These are phyloP conservation scores for Centropristis striata DNA, from an alignment of 2,113 vertebrate genomes.

Conservation along the genomic window DNA sequence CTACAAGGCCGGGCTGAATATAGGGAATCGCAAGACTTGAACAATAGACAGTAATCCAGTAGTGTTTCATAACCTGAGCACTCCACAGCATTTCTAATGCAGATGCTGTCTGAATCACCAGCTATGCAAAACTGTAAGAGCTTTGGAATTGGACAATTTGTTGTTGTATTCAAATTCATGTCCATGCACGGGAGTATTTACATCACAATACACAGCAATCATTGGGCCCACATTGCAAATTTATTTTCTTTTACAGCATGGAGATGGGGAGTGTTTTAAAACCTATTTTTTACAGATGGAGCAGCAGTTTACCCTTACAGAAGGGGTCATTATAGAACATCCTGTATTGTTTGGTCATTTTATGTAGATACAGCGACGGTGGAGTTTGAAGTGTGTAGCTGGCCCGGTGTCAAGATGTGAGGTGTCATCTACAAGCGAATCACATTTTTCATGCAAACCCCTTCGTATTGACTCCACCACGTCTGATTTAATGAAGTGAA, in stretches of 20 bases:
- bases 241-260: neutral
- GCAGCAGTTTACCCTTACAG: conserved; percentile 20
- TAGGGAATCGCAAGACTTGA: conserved; percentile 9
- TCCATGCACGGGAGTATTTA: conserved; percentile 40
- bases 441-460: conserved; percentile 59
- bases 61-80: conserved; percentile 28
- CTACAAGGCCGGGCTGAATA: conserved; percentile 26
- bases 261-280: conserved; percentile 7
- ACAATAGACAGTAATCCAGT: conserved; percentile 54
- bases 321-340: conserved; percentile 37
- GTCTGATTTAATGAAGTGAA: conserved; percentile 77
- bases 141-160: conserved; percentile 65
- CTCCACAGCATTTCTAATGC: conserved; percentile 54
- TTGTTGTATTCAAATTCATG: conserved; percentile 50
- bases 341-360: conserved; percentile 22
- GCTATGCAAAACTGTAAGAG: conserved; percentile 28
- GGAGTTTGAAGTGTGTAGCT: conserved; percentile 17
- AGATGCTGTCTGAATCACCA: conserved; percentile 43
- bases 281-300: conserved; percentile 50
- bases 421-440: conserved; percentile 65
- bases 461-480: conserved; percentile 56
- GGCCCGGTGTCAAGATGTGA: conserved; percentile 48
- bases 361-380: neutral
- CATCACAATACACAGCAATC: conserved; percentile 60
- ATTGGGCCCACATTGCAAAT: conserved; percentile 48